These are phyloP conservation scores for Phalacrocorax aristotelis DNA, from an alignment of 2,113 vertebrate species.

Conservation along the genomic window DNA sequence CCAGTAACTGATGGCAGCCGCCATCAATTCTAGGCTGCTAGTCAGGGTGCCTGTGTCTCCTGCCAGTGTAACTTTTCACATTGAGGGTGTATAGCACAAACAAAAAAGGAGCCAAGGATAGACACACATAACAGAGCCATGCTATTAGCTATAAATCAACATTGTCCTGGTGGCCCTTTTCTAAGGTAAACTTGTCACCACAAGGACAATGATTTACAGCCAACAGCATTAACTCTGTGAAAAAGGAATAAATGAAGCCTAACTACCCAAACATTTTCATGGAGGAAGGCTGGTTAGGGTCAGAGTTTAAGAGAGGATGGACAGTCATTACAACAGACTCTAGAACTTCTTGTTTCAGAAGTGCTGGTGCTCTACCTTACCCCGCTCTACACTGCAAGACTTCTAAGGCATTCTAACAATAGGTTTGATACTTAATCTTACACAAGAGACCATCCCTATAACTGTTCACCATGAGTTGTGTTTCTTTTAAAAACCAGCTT, in stretches of 20 bases:
- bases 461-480: not conserved
- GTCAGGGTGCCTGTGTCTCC: not conserved
- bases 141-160: not conserved
- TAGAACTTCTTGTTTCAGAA: not conserved
- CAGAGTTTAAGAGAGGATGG: not conserved
- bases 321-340: not conserved
- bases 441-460: not conserved
- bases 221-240: not conserved
- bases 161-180: not conserved
- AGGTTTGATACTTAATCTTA: not conserved
- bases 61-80: not conserved
- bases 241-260: not conserved
- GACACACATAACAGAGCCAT: not conserved
- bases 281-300: not conserved
- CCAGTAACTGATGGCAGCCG: not conserved
- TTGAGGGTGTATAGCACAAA: not conserved
- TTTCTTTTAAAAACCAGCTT: not conserved
- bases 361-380: not conserved
- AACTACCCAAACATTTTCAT: not conserved
- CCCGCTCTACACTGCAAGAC: not conserved
- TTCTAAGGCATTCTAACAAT: not conserved
- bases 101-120: not conserved
- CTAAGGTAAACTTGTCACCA: not conserved
- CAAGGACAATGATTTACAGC: not conserved
- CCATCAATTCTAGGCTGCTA: not conserved